These are phyloP conservation scores for Papilio elwesi DNA, from an alignment of 2,888 invertebrate species.

Conservation along the genomic window DNA sequence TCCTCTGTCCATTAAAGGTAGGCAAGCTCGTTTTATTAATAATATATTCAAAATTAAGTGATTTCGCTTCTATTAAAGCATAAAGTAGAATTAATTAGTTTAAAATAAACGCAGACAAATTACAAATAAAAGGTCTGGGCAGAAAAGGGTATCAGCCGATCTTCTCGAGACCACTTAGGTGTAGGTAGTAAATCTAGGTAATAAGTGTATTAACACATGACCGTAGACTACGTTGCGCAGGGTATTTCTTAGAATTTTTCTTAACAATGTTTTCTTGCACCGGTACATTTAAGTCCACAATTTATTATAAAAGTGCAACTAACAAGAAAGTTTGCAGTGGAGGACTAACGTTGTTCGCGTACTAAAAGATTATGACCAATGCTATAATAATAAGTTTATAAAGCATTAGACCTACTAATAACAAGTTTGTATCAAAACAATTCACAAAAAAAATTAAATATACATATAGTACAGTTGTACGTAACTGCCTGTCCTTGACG, in stretches of 20 bases:
- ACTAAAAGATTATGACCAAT: neutral
- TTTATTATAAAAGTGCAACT: neutral
- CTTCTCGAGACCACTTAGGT: neutral
- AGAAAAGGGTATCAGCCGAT: neutral
- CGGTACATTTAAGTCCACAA: neutral
- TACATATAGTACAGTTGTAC: too few species aligned
- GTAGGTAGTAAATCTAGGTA: neutral
- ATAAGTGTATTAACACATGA: neutral
- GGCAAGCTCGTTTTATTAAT: too few species aligned
- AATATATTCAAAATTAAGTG: too few species aligned
- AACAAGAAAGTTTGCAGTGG: neutral
- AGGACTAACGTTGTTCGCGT: neutral
- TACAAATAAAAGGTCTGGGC: neutral
- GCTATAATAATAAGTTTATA: neutral
- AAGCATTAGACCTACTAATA: neutral
- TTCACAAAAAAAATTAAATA: neutral
- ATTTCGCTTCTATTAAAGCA: too few species aligned
- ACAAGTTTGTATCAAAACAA: neutral
- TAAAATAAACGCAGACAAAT: too few species aligned
- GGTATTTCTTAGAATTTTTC: neutral
- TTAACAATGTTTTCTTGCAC: neutral
- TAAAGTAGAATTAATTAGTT: too few species aligned
- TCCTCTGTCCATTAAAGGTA: too few species aligned
- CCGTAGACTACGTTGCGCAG: neutral
- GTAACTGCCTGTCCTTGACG: too few species aligned